These are phyloP conservation scores for Microplitis manilae DNA, from an alignment of 2,888 invertebrate genomes.

Conservation along the genomic window DNA sequence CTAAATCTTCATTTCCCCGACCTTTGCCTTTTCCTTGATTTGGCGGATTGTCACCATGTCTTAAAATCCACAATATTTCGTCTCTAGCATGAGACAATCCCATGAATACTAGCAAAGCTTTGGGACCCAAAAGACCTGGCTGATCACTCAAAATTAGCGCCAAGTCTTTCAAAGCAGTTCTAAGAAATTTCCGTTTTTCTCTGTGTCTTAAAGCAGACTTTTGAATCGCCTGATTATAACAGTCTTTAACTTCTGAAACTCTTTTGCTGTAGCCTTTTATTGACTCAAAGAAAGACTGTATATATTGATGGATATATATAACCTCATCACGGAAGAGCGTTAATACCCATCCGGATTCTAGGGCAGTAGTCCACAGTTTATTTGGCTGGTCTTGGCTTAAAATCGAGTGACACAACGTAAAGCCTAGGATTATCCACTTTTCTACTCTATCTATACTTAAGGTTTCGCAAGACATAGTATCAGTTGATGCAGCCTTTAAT, in stretches of 20 bases:
- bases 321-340: slow-evolving; percentile 98
- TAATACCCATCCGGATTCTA: slow-evolving; percentile 95
- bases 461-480: slow-evolving; percentile 98
- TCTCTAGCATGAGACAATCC: slow-evolving; percentile 96
- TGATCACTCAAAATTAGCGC: slow-evolving; percentile 97
- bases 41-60: slow-evolving; percentile 97
- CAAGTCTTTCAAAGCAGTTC: slow-evolving; percentile 95
- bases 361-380: slow-evolving; percentile 91
- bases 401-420: slow-evolving; percentile 91
- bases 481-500: slow-evolving; percentile 93
- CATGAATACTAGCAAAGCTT: slow-evolving; percentile 96
- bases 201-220: slow-evolving; percentile 93
- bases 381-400: slow-evolving; percentile 86
- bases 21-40: slow-evolving; percentile 86
- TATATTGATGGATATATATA: slow-evolving; percentile 93
- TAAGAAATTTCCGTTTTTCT: slow-evolving; percentile 95
- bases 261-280: slow-evolving; percentile 95
- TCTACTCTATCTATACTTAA: slow-evolving; percentile 96
- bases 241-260: slow-evolving; percentile 96
- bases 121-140: slow-evolving; percentile 97
- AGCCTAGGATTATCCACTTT: slow-evolving; percentile 96
- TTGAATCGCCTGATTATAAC: slow-evolving; percentile 90
- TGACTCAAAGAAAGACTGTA: slow-evolving; percentile 93
- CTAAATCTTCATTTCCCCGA: slow-evolving; percentile 91
- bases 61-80: slow-evolving; percentile 96